Evolutionary conservation across 2,888 invertebrate genomes (phyloP), one percentile per base, ranked within the genome.

Genomic region (Callyntrura guangdongensis): DNA sequence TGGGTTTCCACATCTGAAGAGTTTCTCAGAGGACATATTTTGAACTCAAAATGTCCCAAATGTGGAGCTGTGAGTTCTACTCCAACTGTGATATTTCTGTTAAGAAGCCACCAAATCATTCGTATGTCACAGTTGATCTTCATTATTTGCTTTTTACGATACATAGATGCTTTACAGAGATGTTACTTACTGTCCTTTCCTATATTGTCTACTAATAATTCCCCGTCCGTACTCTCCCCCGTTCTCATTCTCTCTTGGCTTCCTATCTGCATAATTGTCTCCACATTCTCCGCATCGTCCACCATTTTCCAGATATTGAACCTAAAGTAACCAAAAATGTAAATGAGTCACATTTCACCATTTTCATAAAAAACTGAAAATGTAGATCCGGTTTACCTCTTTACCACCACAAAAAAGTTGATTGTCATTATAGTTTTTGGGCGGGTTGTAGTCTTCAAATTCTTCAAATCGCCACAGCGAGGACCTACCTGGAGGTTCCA

Each of bases 211-310:
- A 11, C 72, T 74, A 6, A 91, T 89, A 5, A 92, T 83, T 4
- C 90, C 91, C 47, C 36, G 77, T n/a, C 91, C 92, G 17, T 88
- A 92, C 4, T n/a, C 9, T 12, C 92, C 92, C 14, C 91, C 90
- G 22, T 89, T 85, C 79, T 92, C 92, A 83, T 92, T 91, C 36
- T 90, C 89, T 45, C 92, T 74, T 0, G 92, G 92, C 17, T 79
- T 90, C 8, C 49, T 56, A 20, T 92, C 69, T 17, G 85, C 77
- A 69, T 69, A 91, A 49, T 85, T 56, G 27, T 92, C 92, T 0
- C 92, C 92, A 45, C 92, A 92, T 67, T 90, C 91, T 11, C 92
- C 92, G 61, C 92, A 92, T 79, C 72, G 67, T 25, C 92, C 92
- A 1, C 86, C 90, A 53, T 92, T 92, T 77, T 83, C 36, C n/a